Evolutionary conservation across 2,797 vertebrate species (phyloP), one percentile per base, ranked within the genome.

Genomic region (Danio choprae): DNA sequence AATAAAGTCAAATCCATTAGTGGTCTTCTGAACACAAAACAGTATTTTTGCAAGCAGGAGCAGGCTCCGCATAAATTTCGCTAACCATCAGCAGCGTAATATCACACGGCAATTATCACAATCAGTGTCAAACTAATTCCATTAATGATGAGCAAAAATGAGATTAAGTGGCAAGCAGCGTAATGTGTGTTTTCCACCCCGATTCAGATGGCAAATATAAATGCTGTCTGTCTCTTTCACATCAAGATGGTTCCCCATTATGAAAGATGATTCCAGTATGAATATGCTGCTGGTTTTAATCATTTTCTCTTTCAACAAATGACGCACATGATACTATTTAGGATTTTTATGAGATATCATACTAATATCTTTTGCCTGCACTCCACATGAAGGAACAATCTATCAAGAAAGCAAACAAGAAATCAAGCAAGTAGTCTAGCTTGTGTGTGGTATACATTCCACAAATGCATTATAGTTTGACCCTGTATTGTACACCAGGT

Each of bases 111-210:
- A 80, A 86, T 84, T 86, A 82, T 84, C 73, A 77, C 53, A 63
- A 85, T 53, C 69, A 65, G 76, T 70, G 63, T 72, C 73, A 81
- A 77, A 85, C 78, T 77, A 77, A 75, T 81, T 74, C 63, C 79
- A 81, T 77, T 84, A 84, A 81, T 77, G 62, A 77, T 6, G 56
- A 72, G 59, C 44, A 84, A 63, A 81, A 77, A 81, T 43, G 13
- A 74, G 79, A 84, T 84, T 77, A 77, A 77, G 74, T 63, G 64
- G 63, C 74, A 77, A 73, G 74, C 62, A 8, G 62, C 40, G 7
- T 65, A 67, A 74, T 68, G 78, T 69, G 29, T 63, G 50, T 74
- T 81, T 72, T 65, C 73, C 22, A 56, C 43, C 44, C 43, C 38
- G 65, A 83, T 76, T 76, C 59, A 51, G 56, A 70, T 79, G 65